phyloP scores from a whole-genome alignment of 2,888 invertebrate genomes.

The Hirtodrosophila alboralis region DNA sequence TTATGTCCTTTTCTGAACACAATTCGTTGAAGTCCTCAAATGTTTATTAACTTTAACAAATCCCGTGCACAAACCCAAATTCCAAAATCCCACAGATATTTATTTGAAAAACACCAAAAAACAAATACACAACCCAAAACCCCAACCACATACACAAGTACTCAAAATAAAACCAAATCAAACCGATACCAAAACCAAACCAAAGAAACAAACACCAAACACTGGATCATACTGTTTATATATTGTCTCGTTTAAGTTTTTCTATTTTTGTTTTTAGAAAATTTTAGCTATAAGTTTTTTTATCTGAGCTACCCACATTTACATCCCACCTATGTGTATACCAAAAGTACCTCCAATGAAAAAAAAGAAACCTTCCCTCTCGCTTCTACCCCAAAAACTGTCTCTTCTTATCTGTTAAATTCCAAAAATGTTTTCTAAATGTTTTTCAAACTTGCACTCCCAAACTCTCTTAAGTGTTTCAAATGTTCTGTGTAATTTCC shows the following conservation, averaged over 20 bases:
- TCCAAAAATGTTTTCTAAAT: conserved; percentile 16
- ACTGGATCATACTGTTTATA: conserved; percentile 64
- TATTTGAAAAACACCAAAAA: conserved; percentile 42
- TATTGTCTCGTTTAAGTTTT: conserved; percentile 74
- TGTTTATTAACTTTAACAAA: conserved; percentile 54
- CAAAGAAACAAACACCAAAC: conserved; percentile 41
- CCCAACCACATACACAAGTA: conserved; percentile 60
- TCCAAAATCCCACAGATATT: conserved; percentile 62
- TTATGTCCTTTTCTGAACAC: conserved; percentile 34
- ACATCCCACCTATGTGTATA: conserved; percentile 36
- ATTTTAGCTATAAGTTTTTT: conserved; percentile 68
- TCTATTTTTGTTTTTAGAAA: conserved; percentile 66
- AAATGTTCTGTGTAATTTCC: conserved; percentile 4
- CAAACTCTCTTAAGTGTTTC: conserved; percentile 23
- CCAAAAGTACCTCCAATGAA: conserved; percentile 18
- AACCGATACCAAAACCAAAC: conserved; percentile 45
- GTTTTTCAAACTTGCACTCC: conserved; percentile 37
- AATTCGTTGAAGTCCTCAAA: conserved; percentile 34
- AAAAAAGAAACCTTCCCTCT: conserved; percentile 8
- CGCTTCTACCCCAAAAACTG: conserved; percentile 41
- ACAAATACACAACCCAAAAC: conserved; percentile 36
- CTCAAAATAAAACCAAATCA: conserved; percentile 52
- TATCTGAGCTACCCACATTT: conserved; percentile 38
- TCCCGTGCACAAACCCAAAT: conserved; percentile 62
- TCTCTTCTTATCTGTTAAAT: conserved; percentile 36